phyloP scores from a whole-genome alignment of 2,888 invertebrate species.

The Hyposoter didymator region DNA sequence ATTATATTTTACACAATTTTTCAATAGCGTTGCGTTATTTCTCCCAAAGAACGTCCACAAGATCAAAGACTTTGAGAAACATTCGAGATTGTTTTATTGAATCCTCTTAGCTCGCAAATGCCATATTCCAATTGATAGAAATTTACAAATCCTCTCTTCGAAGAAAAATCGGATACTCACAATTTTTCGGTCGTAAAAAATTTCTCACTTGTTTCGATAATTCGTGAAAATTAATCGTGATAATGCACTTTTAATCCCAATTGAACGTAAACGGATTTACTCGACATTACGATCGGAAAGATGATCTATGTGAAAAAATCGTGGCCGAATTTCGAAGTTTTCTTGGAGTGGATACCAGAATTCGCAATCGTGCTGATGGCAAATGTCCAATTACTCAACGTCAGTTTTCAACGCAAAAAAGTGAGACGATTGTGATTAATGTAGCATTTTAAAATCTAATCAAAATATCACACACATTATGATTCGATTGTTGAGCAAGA shows the following conservation, averaged over 20 bases:
- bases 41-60: too few relatives aligned
- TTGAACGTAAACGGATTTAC: not conserved
- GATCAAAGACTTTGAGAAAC: too few relatives aligned
- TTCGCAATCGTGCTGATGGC: not conserved
- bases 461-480: too few relatives aligned
- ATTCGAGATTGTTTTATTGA: too few relatives aligned
- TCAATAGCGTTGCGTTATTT: too few relatives aligned
- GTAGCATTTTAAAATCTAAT: too few relatives aligned
- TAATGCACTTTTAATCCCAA: not conserved
- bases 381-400: slow-evolving; percentile 43
- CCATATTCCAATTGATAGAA: too few relatives aligned
- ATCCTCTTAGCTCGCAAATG: too few relatives aligned
- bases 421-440: not conserved
- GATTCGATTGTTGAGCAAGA: not conserved
- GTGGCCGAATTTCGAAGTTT: slow-evolving; percentile 29
- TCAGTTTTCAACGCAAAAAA: slow-evolving; percentile 34
- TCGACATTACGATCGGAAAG: slow-evolving; percentile 17
- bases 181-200: too few relatives aligned
- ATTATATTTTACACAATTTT: not conserved
- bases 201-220: not conserved
- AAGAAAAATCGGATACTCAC: too few relatives aligned
- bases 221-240: not conserved
- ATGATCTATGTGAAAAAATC: slow-evolving; percentile 25
- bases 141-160: too few relatives aligned
- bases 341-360: slow-evolving; percentile 47